Base-by-base conservation (phyloP, 2,888 invertebrate species). In the Pristionchus mayeri region DNA sequence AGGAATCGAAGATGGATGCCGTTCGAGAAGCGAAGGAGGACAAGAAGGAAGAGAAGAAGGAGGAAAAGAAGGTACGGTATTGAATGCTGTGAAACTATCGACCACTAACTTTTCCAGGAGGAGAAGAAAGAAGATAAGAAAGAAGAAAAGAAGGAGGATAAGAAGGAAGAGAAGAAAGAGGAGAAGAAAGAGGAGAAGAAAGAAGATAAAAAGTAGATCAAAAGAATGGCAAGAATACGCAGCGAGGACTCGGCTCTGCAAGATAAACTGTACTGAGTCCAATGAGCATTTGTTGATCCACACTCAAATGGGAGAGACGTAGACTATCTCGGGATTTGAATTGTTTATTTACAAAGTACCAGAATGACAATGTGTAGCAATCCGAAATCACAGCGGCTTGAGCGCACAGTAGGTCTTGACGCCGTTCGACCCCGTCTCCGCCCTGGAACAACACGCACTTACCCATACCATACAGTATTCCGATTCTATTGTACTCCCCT, bases 21-120 rank as follows among this genome's bases (percentile, higher is more conserved):
- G 86, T 84, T 40, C 37, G 71, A 71, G 78, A 82, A 52, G 57
- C 57, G 67, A 82, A 84, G 71, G 85, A 50, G 27, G 34, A 48
- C 27, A 27, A 50, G 13, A 50, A 50, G 27, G 52, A 78, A 16
- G 52, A 50, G 2, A 50, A 78, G 50, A 78, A 78, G 16, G 50
- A 78, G 24, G 52, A 71, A 16, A 76, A 76, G 76, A 50, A 76
- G 30, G 71, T 24, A 44, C 48, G 44, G 27, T 9, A 27, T 0
- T 6, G 44, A 1, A 48, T 1, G 44, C n/a, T n/a, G 3, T 11
- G 6, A 44, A 48, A 7, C 44, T 16, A 75, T 75, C 27, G 24
- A 48, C 6, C 40, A 48, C 9, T 24, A 16, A 48, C 44, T 27
- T 44, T 48, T 34, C 4, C 44, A 48, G 48, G 48, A 44, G 18